phyloP scores from a whole-genome alignment of 2,888 invertebrate genomes.

The Torymus texanus region DNA sequence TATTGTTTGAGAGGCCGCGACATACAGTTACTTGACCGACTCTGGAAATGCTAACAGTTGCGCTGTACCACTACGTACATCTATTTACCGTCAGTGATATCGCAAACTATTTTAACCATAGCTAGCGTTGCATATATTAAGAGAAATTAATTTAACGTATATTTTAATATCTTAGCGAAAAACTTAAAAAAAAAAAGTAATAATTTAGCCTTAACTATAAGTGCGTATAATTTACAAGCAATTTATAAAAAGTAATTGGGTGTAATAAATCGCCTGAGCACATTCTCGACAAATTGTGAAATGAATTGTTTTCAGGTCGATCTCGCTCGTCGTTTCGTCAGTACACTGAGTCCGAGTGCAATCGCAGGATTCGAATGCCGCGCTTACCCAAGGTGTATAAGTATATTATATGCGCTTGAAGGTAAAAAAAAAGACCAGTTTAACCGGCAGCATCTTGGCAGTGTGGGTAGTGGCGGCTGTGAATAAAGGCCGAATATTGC shows the following conservation, averaged over 20 bases:
- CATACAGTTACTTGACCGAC: constrained; percentile 75
- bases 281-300: constrained; percentile 10
- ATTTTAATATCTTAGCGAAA: no score
- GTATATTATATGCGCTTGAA: not conserved
- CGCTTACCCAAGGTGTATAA: not conserved
- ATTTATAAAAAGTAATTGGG: no score
- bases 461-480: no score
- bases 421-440: not conserved
- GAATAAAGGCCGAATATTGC: no score
- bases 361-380: not conserved
- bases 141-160: no score
- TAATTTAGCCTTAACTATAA: no score
- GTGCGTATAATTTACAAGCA: no score
- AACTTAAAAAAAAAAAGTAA: no score
- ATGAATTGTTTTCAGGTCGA: constrained; percentile 18
- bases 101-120: no score
- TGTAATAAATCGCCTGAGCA: not conserved
- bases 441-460: no score
- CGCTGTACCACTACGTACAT: constrained; percentile 24
- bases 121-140: no score
- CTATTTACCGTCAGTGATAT: not conserved
- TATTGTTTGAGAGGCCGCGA: constrained; percentile 71
- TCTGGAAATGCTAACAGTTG: constrained; percentile 56
- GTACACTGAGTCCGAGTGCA: not conserved
- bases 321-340: constrained; percentile 24